Conservation (phyloP, 2,797 vertebrate genomes). For the Smutsia gigantea region DNA sequence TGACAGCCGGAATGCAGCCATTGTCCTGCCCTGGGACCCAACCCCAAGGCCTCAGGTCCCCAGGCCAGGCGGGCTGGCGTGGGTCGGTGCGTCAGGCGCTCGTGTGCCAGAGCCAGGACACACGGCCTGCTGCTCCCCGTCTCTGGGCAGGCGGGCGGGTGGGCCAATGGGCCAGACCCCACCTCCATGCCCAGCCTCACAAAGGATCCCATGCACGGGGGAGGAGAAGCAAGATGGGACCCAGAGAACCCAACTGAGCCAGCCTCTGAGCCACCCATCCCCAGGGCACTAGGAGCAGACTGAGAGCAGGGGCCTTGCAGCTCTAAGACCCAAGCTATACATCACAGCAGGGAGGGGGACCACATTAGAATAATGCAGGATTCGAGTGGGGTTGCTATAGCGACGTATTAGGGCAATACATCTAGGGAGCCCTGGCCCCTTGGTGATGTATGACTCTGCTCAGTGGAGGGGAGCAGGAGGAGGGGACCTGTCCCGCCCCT, state of each 20-base stretch:
- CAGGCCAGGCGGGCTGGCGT: constrained; percentile 75
- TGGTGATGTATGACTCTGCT: constrained; percentile 85
- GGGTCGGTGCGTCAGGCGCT: constrained; percentile 76
- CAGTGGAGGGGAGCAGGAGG: constrained; percentile 78
- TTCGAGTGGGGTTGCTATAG: constrained; percentile 88
- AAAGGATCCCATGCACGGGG: constrained; percentile 45
- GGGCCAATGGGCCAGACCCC: constrained; percentile 29
- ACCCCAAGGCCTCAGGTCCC: constrained; percentile 78
- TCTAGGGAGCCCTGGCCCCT: constrained; percentile 85
- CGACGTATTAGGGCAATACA: constrained; percentile 87
- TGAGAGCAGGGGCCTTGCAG: constrained; percentile 67
- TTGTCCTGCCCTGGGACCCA: constrained; percentile 82
- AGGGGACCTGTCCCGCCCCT: constrained; percentile 69
- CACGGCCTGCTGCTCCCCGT: constrained; percentile 49
- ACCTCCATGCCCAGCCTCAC: constrained; percentile 47
- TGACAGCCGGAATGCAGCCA: constrained; percentile 83
- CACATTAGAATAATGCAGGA: constrained; percentile 87
- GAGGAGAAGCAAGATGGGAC: constrained; percentile 56
- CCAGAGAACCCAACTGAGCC: constrained; percentile 58
- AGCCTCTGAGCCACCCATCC: constrained; percentile 77
- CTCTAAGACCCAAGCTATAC: constrained; percentile 79
- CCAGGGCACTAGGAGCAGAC: constrained; percentile 75
- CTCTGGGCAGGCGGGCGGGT: not conserved
- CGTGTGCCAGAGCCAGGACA: constrained; percentile 68
- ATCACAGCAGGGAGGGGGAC: constrained; percentile 82